phyloP scores from a whole-genome alignment of 1,140 invertebrate species.

The Neodiprion fabricii region DNA sequence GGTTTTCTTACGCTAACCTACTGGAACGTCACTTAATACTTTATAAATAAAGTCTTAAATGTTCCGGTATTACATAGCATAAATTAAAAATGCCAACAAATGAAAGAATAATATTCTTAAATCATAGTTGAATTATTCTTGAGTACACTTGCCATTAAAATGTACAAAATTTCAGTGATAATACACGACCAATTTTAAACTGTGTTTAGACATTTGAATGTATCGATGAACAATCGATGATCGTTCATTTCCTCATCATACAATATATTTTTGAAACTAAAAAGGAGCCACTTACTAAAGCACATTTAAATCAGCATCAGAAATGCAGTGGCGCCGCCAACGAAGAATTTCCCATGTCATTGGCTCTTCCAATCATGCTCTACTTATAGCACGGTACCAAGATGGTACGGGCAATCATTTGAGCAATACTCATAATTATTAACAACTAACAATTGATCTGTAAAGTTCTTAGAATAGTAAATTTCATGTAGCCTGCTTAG shows the following conservation, averaged over 20 bases:
- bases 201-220: background rate
- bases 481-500: no score
- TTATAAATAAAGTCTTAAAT: no score
- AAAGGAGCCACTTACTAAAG: no score
- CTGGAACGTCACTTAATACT: no score
- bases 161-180: no score
- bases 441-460: background rate
- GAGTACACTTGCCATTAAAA: no score
- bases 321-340: conserved; percentile 60
- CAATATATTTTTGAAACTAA: background rate
- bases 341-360: conserved; percentile 57
- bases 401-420: conserved; percentile 49
- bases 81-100: no score
- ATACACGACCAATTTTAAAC: background rate
- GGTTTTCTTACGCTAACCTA: no score
- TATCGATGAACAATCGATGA: background rate
- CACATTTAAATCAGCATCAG: background rate
- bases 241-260: background rate
- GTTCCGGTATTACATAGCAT: no score
- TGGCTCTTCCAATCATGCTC: conserved; percentile 58
- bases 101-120: no score
- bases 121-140: no score
- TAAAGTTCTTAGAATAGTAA: no score
- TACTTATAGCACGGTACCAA: conserved; percentile 60
- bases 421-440: background rate